Base-by-base conservation (phyloP, 64 coral and sea anemone genomes). In the Pachyseris speciosa region DNA sequence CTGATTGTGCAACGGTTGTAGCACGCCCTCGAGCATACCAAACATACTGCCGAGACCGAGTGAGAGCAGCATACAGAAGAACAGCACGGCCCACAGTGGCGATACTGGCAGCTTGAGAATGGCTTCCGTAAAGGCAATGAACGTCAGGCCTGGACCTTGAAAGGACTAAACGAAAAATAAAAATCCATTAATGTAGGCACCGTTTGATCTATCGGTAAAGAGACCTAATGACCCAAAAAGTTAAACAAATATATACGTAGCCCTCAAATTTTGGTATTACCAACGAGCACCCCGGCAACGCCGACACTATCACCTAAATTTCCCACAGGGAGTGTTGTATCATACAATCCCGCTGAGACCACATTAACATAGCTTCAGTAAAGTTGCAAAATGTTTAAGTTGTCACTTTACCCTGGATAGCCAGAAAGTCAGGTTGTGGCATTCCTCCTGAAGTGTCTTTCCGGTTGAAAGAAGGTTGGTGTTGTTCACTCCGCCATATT, bases 81-180 rank as follows among this genome's bases (percentile, higher is more conserved):
- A 87, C 27, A 90, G 36, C 43, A 90, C 24, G 51, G 74, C 34
- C 87, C 87, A 90, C 26, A 90, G 26, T 0, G 87, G 74, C 9
- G 74, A 66, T 16, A 79, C 44, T 13, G 87, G 87, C 74, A 90
- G 77, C 60, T 90, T 79, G 8, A 80, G 22, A 28, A 90, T 90
- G 37, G 87, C 87, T 69, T 90, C 87, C 7, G 87, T 90, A 26
- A 90, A 90, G 7, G 87, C 87, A 29, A 90, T 75, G 41, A 90
- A 90, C 24, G 74, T 67, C 37, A 90, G 38, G 15, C 87, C 87
- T 65, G 87, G 74, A 40, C 87, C 87, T 47, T 69, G 41, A 22
- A 72, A 72, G 11, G 86, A 40, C 87, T 90, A 19, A 24, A 64
- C 32, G 32, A 3, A 36, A 15, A 12, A 68, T 11, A 29, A 36